Base-by-base conservation (phyloP, 2,888 invertebrate species). In the Arctia plantaginis region DNA sequence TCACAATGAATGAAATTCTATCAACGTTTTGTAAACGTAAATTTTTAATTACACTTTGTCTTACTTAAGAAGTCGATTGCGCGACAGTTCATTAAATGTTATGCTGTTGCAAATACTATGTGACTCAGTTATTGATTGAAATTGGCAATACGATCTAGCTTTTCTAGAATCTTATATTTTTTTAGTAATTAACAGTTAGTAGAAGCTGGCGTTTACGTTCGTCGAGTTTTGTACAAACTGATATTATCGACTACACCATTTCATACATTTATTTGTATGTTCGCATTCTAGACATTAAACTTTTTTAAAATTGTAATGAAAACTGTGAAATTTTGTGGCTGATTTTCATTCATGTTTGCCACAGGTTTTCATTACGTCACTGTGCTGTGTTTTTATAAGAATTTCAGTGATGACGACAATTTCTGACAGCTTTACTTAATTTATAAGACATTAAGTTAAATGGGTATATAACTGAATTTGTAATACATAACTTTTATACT, bases 401-500 rank as follows among this genome's bases (percentile, higher is more conserved):
- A 71, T 69, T 77, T 75, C 64, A 72, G 65, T 69, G 76, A 81
- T 76, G 76, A 82, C 84, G 84, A 88, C 85, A 88, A 87, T 90
- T 91, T 90, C 86, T 86, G 91, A 94, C 93, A 94, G 94, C 93
- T 95, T 94, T 94, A 94, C 90, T 93, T 93, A 91, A 89, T 91
- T 91, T 90, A 81, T 93, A 93, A 92, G 91, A 81, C 71, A 84
- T 85, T 85, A 82, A 83, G 23, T 78, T 87, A 73, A 82, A 82
- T 82, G 82, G 77, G 73, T 83, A 77, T 77, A 71, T 77, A 82
- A 79, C 66, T 62, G 64, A 73, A 77, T 74, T 74, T 72, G 39
- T 79, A 74, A 77, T 82, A 87, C 84, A 72, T 44, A 72, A 71
- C 77, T 76, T 77, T 77, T 71, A 69, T 79, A 78, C 70, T 66